A percentile compares a stretch with the other conserved stretches of the same genome.
Conservation (phyloP, 2,797 vertebrate species). For the Sebastiscus tertius region DNA sequence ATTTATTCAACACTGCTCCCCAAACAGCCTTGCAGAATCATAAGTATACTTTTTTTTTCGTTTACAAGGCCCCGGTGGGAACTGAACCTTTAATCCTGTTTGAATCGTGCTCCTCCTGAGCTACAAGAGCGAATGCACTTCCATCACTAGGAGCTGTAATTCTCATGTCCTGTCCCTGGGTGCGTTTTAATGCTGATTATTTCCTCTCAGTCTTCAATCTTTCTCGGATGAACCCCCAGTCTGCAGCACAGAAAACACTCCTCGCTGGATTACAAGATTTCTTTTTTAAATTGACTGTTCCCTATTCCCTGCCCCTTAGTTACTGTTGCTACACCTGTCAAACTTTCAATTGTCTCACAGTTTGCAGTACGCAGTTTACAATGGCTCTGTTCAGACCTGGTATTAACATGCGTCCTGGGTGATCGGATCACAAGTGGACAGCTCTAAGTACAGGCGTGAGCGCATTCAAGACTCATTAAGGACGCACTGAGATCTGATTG, state of each 20-base stretch:
- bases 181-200: slow-evolving; percentile 1
- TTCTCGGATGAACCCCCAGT: neutral
- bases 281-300: neutral
- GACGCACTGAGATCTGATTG: no score
- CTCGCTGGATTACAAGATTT: neutral
- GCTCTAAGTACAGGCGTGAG: no score
- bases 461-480: no score
- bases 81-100: slow-evolving; percentile 33
- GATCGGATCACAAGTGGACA: no score
- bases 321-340: slow-evolving; percentile 15
- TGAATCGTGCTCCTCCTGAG: slow-evolving; percentile 35
- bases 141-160: slow-evolving; percentile 28
- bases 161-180: slow-evolving; percentile 4
- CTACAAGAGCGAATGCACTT: slow-evolving; percentile 11
- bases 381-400: neutral
- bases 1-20: slow-evolving; percentile 29
- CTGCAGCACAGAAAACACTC: neutral
- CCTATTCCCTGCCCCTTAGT: neutral
- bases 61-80: neutral
- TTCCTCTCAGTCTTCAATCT: slow-evolving; percentile 1
- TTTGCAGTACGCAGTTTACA: neutral
- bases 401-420: no score
- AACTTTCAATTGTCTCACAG: slow-evolving; percentile 24
- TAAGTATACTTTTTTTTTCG: neutral
- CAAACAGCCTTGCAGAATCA: slow-evolving; percentile 1